phyloP scores from a whole-genome alignment of 2,888 invertebrate species.

The Adelognathus sp. region DNA sequence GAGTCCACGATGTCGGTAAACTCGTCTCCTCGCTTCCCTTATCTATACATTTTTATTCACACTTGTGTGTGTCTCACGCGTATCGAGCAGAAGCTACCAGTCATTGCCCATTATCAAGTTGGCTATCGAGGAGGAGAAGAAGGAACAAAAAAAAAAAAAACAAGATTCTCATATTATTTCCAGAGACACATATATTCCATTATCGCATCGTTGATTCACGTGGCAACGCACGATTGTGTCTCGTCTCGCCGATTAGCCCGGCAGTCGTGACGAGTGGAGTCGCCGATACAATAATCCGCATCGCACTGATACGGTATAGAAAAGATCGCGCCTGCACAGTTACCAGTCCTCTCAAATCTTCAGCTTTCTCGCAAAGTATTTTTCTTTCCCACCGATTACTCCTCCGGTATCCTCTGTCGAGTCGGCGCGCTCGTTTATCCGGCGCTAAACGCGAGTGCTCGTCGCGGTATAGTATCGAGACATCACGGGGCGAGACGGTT shows the following conservation, averaged over 20 bases:
- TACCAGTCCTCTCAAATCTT: neutral
- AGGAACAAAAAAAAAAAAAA: neutral
- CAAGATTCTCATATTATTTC: neutral
- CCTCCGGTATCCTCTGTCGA: neutral
- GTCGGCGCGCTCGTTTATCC: neutral
- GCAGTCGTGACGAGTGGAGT: neutral
- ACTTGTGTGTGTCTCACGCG: neutral
- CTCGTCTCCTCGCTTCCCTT: neutral
- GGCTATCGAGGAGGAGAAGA: neutral
- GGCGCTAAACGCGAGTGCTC: neutral
- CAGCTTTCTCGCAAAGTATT: conserved; percentile 11
- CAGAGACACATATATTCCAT: neutral
- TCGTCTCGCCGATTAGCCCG: neutral
- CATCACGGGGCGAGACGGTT: neutral
- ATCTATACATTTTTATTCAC: neutral
- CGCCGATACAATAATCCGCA: neutral
- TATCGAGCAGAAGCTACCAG: neutral
- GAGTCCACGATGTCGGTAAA: neutral
- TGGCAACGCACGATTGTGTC: neutral
- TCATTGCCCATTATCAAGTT: neutral
- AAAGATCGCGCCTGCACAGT: too few relatives aligned
- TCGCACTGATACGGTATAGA: neutral
- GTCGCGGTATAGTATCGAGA: neutral
- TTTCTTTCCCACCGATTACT: neutral
- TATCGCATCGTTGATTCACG: neutral